Evolutionary conservation across 2,113 vertebrate species (phyloP).

Genomic region (Grus americana): DNA sequence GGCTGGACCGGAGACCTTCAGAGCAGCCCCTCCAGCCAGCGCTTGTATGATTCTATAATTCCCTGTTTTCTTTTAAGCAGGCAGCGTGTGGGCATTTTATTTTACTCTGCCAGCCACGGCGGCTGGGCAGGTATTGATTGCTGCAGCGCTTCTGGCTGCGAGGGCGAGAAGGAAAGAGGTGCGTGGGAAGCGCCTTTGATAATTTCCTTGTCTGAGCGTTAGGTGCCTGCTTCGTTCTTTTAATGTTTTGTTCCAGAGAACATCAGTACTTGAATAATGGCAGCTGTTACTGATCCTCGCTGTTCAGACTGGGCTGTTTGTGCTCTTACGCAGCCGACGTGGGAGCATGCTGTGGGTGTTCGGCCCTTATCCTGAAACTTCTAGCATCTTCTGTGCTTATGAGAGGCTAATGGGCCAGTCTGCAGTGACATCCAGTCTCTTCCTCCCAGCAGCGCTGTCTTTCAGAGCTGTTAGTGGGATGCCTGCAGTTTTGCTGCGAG

Average conservation of each 20-base stretch:
- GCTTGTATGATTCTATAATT: background rate
- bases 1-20: background rate
- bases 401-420: background rate
- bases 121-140: conserved; percentile 13
- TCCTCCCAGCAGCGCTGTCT: background rate
- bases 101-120: background rate
- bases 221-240: background rate
- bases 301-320: background rate
- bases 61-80: background rate
- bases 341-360: background rate
- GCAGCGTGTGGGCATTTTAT: background rate
- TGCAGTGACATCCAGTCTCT: background rate
- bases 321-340: fast-evolving
- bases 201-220: background rate
- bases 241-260: background rate
- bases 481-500: background rate
- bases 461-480: background rate
- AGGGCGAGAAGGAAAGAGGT: background rate
- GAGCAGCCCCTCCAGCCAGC: background rate
- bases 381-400: background rate
- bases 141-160: background rate
- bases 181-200: background rate
- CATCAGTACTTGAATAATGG: background rate
- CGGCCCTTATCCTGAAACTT: background rate
- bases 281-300: background rate